Evolutionary conservation across 1,140 invertebrate species (phyloP).

Genomic region (Trissolcus basalis): DNA sequence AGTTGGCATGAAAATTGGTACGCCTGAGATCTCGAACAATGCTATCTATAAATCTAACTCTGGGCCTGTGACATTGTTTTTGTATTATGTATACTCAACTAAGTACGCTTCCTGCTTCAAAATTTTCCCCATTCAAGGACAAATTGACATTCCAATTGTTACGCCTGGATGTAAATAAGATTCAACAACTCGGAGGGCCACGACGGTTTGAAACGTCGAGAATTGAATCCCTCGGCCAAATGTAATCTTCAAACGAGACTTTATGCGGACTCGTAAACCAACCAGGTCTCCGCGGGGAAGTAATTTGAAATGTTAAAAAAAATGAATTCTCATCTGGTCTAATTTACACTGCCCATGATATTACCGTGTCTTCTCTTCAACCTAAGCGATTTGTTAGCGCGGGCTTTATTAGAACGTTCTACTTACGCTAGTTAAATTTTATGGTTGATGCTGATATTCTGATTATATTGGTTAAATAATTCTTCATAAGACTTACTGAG

Average conservation of each 20-base stretch:
- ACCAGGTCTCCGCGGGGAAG: slow-evolving; percentile 13
- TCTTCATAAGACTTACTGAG: slow-evolving; percentile 1
- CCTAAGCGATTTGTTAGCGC: slow-evolving; percentile 1
- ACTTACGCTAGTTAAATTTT: slow-evolving; percentile 21
- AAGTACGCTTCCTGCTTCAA: too few species aligned
- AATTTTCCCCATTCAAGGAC: too few species aligned
- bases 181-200: too few species aligned
- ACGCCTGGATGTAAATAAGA: too few species aligned
- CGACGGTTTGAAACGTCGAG: too few species aligned
- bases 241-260: not conserved
- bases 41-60: not conserved
- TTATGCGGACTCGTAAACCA: not conserved
- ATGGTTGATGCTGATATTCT: slow-evolving; percentile 14
- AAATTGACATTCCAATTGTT: too few species aligned
- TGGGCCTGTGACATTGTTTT: too few species aligned
- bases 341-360: slow-evolving; percentile 33
- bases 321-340: slow-evolving; percentile 26
- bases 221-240: not conserved
- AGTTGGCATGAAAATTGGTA: slow-evolving; percentile 9
- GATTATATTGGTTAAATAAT: not conserved
- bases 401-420: slow-evolving; percentile 29
- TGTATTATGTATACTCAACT: too few species aligned
- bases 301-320: slow-evolving; percentile 40
- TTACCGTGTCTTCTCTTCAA: slow-evolving; percentile 12
- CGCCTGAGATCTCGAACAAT: slow-evolving; percentile 12